phyloP scores from a whole-genome alignment of 2,113 vertebrate species.

The Corvus moneduloides region DNA sequence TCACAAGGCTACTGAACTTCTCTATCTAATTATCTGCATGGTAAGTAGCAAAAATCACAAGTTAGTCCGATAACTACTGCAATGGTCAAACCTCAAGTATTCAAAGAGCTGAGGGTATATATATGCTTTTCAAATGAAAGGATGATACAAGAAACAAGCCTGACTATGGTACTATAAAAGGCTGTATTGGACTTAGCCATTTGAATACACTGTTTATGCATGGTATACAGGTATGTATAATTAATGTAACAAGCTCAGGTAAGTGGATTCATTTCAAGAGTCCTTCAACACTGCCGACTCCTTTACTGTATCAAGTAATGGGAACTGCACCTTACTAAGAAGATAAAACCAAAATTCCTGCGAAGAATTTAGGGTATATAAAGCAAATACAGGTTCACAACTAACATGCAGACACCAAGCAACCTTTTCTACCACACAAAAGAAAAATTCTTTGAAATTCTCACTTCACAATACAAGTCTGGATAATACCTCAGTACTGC shows the following conservation, averaged over 20 bases:
- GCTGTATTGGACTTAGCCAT: not conserved
- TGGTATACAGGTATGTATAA: not conserved
- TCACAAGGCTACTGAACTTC: not conserved
- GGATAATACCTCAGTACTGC: not conserved
- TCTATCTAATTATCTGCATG: not conserved
- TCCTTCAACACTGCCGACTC: not conserved
- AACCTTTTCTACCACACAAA: not conserved
- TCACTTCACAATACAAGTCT: not conserved
- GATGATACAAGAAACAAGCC: not conserved
- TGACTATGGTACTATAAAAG: not conserved
- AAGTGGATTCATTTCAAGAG: not conserved
- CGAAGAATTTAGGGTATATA: not conserved
- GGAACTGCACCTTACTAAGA: not conserved
- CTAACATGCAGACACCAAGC: not conserved
- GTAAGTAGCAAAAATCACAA: not conserved
- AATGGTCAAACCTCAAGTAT: not conserved
- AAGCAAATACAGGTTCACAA: fast-evolving
- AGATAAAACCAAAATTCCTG: not conserved
- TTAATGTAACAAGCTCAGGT: not conserved
- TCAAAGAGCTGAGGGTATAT: not conserved
- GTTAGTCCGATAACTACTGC: not conserved
- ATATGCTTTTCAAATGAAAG: not conserved
- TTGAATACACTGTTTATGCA: not conserved
- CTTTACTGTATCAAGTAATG: not conserved
- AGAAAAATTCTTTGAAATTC: not conserved